Percentiles rank a stretch among this genome's conserved stretches.
These are phyloP conservation scores for Carposina sasakii DNA, from an alignment of 1,140 invertebrate genomes.

Conservation along the genomic window DNA sequence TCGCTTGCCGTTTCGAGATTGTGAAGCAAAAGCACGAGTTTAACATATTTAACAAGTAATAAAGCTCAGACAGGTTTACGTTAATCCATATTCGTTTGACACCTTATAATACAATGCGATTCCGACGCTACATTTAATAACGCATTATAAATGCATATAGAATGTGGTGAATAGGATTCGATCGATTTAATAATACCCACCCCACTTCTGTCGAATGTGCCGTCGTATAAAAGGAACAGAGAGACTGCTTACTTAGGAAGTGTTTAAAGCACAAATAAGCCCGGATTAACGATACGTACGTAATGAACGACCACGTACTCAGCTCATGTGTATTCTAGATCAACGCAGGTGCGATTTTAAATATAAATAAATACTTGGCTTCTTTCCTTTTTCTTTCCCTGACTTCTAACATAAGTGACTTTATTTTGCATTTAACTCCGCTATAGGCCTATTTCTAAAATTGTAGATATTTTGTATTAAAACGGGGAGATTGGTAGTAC, in stretches of 20 bases:
- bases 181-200: no score
- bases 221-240: constrained; percentile 21
- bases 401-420: constrained; percentile 21
- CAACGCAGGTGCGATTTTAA: constrained; percentile 15
- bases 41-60: no score
- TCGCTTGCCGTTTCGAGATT: constrained; percentile 13
- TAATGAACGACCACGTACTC: constrained; percentile 10
- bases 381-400: background rate
- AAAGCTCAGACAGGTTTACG: no score
- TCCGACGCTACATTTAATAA: no score
- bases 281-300: no score
- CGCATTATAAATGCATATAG: no score
- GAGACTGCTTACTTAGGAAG: constrained; percentile 32
- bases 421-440: constrained; percentile 58
- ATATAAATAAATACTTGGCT: constrained; percentile 13
- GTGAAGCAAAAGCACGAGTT: no score
- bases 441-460: constrained; percentile 52
- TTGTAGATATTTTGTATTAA: constrained; percentile 32
- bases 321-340: constrained; percentile 17
- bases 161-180: no score
- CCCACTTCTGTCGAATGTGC: no score
- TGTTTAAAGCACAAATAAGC: constrained; percentile 30
- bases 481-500: constrained; percentile 28
- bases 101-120: no score
- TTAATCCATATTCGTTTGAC: no score